These are phyloP conservation scores for Dusona sp. DNA, from an alignment of 2,888 invertebrate genomes.

Conservation along the genomic window DNA sequence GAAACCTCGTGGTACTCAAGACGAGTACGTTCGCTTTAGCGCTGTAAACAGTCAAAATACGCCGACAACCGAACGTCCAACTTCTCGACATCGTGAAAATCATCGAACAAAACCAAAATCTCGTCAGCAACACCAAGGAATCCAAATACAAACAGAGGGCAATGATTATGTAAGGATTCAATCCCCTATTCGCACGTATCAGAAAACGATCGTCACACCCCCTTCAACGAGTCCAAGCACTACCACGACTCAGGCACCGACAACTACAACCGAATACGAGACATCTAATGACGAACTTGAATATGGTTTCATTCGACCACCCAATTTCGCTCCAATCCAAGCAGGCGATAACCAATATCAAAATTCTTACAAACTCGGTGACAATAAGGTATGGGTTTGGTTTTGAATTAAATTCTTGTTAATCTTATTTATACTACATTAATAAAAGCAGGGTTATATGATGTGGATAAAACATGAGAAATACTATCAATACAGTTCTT, in stretches of 20 bases:
- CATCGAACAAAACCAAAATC: conserved; percentile 70
- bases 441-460: too few relatives aligned
- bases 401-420: not conserved
- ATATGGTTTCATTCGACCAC: conserved; percentile 85
- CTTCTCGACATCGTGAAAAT: conserved; percentile 64
- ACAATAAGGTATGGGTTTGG: conserved; percentile 49
- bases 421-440: too few relatives aligned
- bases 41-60: conserved; percentile 77
- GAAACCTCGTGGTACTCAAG: conserved; percentile 79
- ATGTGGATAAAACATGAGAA: too few relatives aligned
- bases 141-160: conserved; percentile 80
- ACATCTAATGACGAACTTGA: conserved; percentile 80
- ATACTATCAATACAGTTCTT: too few relatives aligned
- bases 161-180: conserved; percentile 82
- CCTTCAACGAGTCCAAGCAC: conserved; percentile 65
- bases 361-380: conserved; percentile 71
- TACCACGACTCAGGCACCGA: conserved; percentile 70
- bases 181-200: conserved; percentile 69
- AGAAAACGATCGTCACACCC: conserved; percentile 69
- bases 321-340: conserved; percentile 82
- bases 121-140: conserved; percentile 73
- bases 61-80: conserved; percentile 56
- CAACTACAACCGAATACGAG: conserved; percentile 78
- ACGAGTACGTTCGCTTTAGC: conserved; percentile 82
- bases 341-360: conserved; percentile 71